Evolutionary conservation across 2,113 vertebrate genomes (phyloP), one percentile per base, ranked within the genome.

Genomic region (Poeciliopsis turrubarensis): DNA sequence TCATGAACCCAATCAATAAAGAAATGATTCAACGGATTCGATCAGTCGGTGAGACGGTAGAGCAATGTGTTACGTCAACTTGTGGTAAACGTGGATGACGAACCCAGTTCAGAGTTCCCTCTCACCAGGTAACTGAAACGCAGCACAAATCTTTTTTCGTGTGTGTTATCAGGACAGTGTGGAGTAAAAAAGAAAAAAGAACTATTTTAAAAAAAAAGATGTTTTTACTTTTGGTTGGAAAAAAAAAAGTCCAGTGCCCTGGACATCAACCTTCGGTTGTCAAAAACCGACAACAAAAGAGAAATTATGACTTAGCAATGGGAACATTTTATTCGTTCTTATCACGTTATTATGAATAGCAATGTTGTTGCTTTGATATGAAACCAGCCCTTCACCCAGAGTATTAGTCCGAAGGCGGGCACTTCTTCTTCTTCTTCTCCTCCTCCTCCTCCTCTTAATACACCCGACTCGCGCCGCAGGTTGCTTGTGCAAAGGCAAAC

Each of bases 341-440:
- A 67, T 74, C 80, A 67, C 64, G 29, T 72, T 64, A 64, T 63
- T 37, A 65, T 65, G 26, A 75, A 47, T 67, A 27, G 13, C 29
- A 68, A 54, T 73, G 29, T 37, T 65, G 30, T 61, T 77, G 41
- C 69, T 80, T 75, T 69, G 75, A 75, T 65, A 81, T 31, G 39
- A 77, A 82, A 63, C 65, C 15, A 17, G 47, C 72, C 62, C 15
- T 69, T 65, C 68, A n/a, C 25, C 11, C 26, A 15, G 5, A 26
- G 32, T 70, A 65, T 66, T 32, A 5, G 34, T 37, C 60, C 30
- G 68, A 0, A 25, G 5, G 0, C 17, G 0, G 30, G n/a, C 8
- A 37, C 34, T 37, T 37, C 34, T 32, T 32, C 34, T 37, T 37
- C 34, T 32, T 32, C 32, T 37, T 11, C 34, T 37, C 10, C 10